phyloP scores from a whole-genome alignment of 35 echinoderm and acorn worm species.

The Amphiura filiformis region DNA sequence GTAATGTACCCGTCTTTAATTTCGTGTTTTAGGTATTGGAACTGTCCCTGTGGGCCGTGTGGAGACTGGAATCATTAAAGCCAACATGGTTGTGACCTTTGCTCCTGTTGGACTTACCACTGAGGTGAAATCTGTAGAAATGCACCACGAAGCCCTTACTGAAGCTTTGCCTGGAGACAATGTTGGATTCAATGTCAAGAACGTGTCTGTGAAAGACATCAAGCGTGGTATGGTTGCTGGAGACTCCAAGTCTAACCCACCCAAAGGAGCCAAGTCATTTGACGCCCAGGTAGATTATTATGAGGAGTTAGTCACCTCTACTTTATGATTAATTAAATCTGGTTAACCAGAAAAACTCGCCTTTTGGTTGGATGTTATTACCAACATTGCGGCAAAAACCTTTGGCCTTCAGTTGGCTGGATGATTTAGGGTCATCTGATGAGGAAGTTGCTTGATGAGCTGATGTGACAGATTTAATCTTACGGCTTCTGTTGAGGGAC shows the following conservation, averaged over 20 bases:
- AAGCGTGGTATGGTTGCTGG: slow-evolving; percentile 87
- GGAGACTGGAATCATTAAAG: slow-evolving; percentile 86
- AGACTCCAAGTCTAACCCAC: slow-evolving; percentile 80
- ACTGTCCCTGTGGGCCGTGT: slow-evolving; percentile 98
- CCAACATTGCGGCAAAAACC: no score
- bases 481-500: no score
- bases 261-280: slow-evolving; percentile 64
- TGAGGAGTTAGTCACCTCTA: no score
- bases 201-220: slow-evolving; percentile 94
- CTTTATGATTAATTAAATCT: no score
- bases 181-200: slow-evolving; percentile 97
- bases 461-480: no score
- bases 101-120: slow-evolving; percentile 69
- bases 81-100: slow-evolving; percentile 71
- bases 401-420: no score
- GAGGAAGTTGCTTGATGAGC: no score
- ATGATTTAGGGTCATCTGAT: no score
- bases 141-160: slow-evolving; percentile 85
- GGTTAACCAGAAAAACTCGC: no score
- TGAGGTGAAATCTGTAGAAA: slow-evolving; percentile 98
- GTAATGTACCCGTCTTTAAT: not conserved
- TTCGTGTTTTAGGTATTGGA: slow-evolving; percentile 72
- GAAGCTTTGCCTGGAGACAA: slow-evolving; percentile 93
- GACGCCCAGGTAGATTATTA: slow-evolving; percentile 84
- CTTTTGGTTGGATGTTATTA: no score